Base-by-base conservation (phyloP, 2,113 vertebrate genomes). In the Podilymbus podiceps region DNA sequence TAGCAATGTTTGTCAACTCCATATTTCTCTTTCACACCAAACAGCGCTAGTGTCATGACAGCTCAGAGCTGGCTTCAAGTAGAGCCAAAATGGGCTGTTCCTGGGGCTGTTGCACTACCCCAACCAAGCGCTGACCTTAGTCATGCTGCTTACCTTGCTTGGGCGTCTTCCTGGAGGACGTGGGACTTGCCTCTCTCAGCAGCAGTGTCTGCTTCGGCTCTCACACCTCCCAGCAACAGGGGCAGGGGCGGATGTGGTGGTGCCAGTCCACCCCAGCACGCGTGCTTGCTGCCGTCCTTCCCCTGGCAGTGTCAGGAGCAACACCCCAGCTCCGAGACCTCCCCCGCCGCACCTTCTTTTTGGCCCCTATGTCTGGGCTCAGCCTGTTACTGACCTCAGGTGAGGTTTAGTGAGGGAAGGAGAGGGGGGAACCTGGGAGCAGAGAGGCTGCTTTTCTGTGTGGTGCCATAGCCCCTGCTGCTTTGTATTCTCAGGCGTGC, bases 1-100 rank as follows among this genome's bases (percentile, higher is more conserved):
- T 95, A 95, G 44, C 44, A 24, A 13, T 82, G 62, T 92, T 90
- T 88, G 53, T 77, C 47, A 96, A 85, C 35, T 58, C 62, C 47
- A 2, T 49, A 46, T 90, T 90, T 83, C 22, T 79, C 82, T 68
- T 87, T 75, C 71, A 59, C 35, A 66, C 63, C 38, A 53, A 72
- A 53, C 17, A 74, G 9, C 22, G 35, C 24, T 68, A 83, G 40
- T 46, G 42, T 78, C 52, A 33, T 15, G 46, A 50, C 52, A 90
- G 68, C 52, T 90, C 59, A 55, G 53, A 42, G n/a, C 1, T 77
- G 64, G 31, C 52, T 84, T 84, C 68, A 84, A 66, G 35, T 10
- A 7, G 12, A 76, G 53, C 17, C 55, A 59, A 63, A 94, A 47
- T 4, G 35, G 38, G 23, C 44, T 68, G 14, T 42, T 80, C 35